Evolutionary conservation across 2,113 vertebrate species (phyloP).

Genomic region (Corythornis vintsioides): DNA sequence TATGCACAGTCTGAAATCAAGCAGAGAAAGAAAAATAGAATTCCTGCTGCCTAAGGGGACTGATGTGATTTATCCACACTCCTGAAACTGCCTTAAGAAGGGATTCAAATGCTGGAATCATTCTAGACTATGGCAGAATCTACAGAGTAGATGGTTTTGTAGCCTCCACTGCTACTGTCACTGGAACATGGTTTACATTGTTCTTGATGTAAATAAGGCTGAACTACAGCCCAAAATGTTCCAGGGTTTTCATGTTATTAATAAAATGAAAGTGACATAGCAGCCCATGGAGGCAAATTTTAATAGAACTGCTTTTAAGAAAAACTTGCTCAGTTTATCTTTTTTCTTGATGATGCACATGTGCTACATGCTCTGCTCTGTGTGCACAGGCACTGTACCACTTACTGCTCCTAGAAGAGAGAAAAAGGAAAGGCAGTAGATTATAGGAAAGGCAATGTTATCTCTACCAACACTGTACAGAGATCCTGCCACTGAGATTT

Average conservation of each 20-base stretch:
- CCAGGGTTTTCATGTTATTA: background rate
- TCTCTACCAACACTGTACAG: background rate
- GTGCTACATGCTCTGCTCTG: background rate
- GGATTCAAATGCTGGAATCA: background rate
- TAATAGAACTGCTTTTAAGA: background rate
- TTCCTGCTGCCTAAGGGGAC: constrained; percentile 18
- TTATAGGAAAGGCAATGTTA: background rate
- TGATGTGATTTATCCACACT: background rate
- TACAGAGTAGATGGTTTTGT: background rate
- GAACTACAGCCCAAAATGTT: background rate
- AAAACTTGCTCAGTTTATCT: background rate
- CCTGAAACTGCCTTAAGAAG: background rate
- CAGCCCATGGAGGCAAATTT: background rate
- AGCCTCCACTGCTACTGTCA: background rate
- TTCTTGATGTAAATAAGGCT: background rate
- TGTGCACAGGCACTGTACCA: fast-evolving
- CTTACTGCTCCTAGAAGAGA: background rate
- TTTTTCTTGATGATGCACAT: background rate
- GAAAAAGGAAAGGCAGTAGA: background rate
- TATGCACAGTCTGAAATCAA: constrained; percentile 50
- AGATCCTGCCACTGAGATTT: background rate
- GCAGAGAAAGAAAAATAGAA: constrained; percentile 38
- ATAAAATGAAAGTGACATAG: background rate
- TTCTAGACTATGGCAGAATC: background rate
- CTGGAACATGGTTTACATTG: background rate